Conservation (phyloP, 2,888 invertebrate genomes). For the Hybos culiciformis region DNA sequence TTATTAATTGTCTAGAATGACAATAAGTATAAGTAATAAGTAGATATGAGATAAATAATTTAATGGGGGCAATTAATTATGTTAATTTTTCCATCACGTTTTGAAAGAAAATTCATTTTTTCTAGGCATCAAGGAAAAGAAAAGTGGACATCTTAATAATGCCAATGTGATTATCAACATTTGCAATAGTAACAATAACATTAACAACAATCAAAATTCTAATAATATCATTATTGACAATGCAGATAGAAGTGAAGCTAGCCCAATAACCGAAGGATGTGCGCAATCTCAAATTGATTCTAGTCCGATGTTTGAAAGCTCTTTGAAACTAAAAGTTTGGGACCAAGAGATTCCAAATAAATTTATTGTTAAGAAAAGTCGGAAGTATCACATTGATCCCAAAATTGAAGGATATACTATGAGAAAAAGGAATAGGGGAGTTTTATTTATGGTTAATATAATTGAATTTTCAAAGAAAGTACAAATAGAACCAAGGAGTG, state of each 20-base stretch:
- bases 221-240: constrained; percentile 1
- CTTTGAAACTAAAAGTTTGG: constrained; percentile 15
- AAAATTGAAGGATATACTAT: constrained; percentile 30
- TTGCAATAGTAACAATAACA: no score
- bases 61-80: no score
- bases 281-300: constrained; percentile 12
- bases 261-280: background rate
- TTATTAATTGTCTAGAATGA: no score
- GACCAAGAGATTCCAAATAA: constrained; percentile 11
- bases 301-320: background rate
- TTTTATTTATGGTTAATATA: constrained; percentile 48
- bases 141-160: no score
- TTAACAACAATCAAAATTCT: constrained; percentile 1
- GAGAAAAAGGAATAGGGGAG: constrained; percentile 42
- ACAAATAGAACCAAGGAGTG: constrained; percentile 38
- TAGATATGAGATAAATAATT: no score
- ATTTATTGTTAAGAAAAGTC: constrained; percentile 20
- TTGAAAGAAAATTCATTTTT: no score
- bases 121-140: no score
- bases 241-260: background rate
- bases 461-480: constrained; percentile 37
- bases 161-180: no score
- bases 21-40: no score
- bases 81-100: no score
- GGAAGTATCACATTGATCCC: constrained; percentile 18